Percentiles rank a stretch among this genome's conserved stretches.
Conservation (phyloP, 1,140 invertebrate species). For the Ctenoplectra terminalis region DNA sequence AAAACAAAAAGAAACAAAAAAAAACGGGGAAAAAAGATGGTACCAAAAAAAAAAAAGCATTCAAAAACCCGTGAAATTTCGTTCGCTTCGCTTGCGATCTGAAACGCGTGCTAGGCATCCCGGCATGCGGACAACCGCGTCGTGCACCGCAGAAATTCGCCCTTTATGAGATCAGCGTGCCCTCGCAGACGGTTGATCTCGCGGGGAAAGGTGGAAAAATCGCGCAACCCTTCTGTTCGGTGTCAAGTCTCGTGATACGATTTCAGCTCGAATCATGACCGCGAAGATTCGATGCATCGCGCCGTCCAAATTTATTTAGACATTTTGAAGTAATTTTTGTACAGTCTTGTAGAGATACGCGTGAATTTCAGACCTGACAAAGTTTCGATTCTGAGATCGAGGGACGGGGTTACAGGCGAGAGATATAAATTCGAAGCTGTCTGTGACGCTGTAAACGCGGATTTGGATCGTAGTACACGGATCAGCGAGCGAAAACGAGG, state of each 20-base stretch:
- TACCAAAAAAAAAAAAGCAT: neutral
- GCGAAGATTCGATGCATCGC: too few species aligned
- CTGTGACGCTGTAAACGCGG: slow-evolving; percentile 6
- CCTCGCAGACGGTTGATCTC: neutral
- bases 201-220: neutral
- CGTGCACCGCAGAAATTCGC: slow-evolving; percentile 21
- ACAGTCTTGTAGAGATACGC: too few species aligned
- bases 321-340: too few species aligned
- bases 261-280: too few species aligned
- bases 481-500: neutral
- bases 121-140: neutral
- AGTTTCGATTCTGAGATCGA: neutral
- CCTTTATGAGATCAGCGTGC: slow-evolving; percentile 43
- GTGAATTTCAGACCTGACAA: too few species aligned
- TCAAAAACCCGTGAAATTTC: neutral
- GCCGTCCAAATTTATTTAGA: too few species aligned
- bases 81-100: slow-evolving; percentile 8
- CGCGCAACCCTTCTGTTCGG: neutral
- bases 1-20: neutral
- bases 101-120: slow-evolving; percentile 37
- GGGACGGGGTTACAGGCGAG: neutral
- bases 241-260: too few species aligned
- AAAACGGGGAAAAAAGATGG: neutral
- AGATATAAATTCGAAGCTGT: slow-evolving; percentile 18
- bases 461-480: neutral